Conservation (phyloP, 2,888 invertebrate species). For the Pristionchus maxplancki region DNA sequence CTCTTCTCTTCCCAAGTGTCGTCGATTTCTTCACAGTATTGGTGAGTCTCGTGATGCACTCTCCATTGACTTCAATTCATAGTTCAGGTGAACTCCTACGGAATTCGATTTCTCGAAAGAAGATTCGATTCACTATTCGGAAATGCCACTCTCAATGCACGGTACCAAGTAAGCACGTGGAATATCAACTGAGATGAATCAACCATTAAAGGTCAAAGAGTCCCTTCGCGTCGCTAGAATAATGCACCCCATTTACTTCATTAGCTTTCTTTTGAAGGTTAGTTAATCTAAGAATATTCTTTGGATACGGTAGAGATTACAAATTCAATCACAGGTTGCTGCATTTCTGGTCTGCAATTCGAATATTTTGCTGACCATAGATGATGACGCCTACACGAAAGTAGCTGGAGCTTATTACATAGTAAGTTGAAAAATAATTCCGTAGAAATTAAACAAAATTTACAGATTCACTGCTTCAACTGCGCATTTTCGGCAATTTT, state of each 20-base stretch:
- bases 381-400: neutral
- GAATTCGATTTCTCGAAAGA: neutral
- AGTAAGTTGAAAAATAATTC: neutral
- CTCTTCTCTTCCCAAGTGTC: neutral
- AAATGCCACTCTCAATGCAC: neutral
- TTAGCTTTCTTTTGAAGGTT: slow-evolving; percentile 6
- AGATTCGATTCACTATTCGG: neutral
- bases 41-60: neutral
- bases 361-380: neutral
- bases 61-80: too few relatives aligned
- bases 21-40: neutral
- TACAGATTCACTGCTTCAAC: slow-evolving; percentile 24
- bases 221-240: neutral
- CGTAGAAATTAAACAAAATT: neutral
- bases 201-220: slow-evolving; percentile 8
- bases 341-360: neutral
- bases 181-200: neutral
- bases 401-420: neutral
- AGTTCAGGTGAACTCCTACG: neutral
- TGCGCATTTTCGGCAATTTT: slow-evolving; percentile 7
- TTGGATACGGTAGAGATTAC: too few relatives aligned
- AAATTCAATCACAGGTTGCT: neutral
- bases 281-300: too few relatives aligned
- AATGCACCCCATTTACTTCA: neutral
- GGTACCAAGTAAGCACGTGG: neutral